Percentiles rank a stretch among this genome's conserved stretches.
Conservation (phyloP, 2,888 invertebrate species). For the Laspeyria flexula region DNA sequence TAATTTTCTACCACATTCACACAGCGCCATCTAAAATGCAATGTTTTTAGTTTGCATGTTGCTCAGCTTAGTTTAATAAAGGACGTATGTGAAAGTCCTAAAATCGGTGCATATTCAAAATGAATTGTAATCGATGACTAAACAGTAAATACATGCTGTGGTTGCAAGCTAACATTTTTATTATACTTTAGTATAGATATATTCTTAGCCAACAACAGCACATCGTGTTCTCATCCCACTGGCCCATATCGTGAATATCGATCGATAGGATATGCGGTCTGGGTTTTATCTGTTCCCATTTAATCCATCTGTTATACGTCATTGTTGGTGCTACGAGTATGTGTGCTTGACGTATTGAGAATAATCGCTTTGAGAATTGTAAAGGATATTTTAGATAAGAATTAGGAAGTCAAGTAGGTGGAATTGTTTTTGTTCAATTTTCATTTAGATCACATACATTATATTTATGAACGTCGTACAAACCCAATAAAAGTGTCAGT, state of each 20-base stretch:
- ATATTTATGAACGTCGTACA: too few species aligned
- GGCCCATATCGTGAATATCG: background rate
- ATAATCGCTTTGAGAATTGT: slow-evolving; percentile 1
- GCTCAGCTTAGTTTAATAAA: too few species aligned
- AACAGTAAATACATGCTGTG: too few species aligned
- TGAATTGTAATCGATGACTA: too few species aligned
- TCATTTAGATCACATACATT: too few species aligned
- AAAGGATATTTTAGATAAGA: background rate
- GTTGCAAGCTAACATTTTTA: too few species aligned
- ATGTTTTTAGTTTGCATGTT: too few species aligned
- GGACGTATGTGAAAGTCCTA: too few species aligned
- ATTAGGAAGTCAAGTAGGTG: background rate
- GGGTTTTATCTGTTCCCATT: slow-evolving; percentile 1
- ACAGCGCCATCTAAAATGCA: too few species aligned
- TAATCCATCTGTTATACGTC: slow-evolving; percentile 2
- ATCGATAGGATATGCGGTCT: slow-evolving; percentile 1
- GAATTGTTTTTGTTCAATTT: background rate
- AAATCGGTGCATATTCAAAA: too few species aligned
- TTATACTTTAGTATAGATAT: background rate
- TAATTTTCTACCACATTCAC: too few species aligned
- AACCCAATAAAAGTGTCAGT: too few species aligned
- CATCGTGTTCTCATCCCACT: background rate
- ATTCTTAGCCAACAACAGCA: background rate
- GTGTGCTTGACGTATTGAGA: background rate
- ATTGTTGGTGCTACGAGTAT: background rate